phyloP scores from a whole-genome alignment of 2,113 vertebrate species.

The Oncorhynchus gorbuscha region DNA sequence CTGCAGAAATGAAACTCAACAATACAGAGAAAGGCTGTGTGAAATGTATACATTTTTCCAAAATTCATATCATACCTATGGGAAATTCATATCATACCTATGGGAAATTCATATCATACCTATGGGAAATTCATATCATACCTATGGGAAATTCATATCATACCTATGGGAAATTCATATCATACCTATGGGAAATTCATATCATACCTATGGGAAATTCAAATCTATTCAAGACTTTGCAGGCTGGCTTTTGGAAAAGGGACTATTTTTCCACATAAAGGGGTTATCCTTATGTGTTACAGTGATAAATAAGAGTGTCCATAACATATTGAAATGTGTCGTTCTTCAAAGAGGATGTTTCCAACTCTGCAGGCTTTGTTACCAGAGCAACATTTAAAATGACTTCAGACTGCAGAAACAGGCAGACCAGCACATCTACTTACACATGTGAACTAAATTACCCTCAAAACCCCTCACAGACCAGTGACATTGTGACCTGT shows the following conservation, averaged over 20 bases:
- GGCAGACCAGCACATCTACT: neutral
- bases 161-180: too few species aligned
- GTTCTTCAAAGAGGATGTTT: conserved; percentile 13
- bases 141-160: too few species aligned
- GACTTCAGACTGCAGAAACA: neutral
- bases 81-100: too few species aligned
- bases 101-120: too few species aligned
- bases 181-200: too few species aligned
- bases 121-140: too few species aligned
- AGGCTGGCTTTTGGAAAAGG: neutral
- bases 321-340: neutral
- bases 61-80: too few species aligned
- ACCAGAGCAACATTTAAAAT: neutral
- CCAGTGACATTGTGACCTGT: conserved; percentile 34
- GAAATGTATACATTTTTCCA: too few species aligned
- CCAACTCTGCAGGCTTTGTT: conserved; percentile 13
- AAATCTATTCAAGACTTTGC: too few species aligned
- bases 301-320: neutral
- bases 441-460: conserved; percentile 33
- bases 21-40: too few species aligned
- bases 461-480: conserved; percentile 23
- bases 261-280: neutral
- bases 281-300: neutral
- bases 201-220: too few species aligned
- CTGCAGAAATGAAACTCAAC: too few species aligned